Conservation (phyloP, 2,797 vertebrate species). For the Odontamblyopus lacepedii region DNA sequence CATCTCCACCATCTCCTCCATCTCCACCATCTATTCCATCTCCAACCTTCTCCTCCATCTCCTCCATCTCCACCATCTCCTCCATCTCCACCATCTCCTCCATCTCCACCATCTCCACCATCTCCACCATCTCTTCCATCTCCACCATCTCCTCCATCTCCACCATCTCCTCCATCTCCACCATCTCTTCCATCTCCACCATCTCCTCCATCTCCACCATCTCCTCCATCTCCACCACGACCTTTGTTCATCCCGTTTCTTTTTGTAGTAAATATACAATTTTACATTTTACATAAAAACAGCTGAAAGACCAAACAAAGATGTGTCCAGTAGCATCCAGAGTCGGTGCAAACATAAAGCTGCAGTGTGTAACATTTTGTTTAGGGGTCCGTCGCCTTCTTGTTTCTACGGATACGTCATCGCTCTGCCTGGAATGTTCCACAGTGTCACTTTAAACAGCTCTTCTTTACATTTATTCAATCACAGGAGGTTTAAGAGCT, state of each 20-base stretch:
- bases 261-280: constrained; percentile 2
- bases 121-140: no score
- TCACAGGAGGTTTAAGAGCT: no score
- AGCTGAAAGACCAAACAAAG: not conserved
- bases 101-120: not conserved
- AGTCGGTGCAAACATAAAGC: not conserved
- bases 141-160: not conserved
- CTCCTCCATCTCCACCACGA: not conserved
- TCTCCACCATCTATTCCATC: not conserved
- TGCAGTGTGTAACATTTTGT: no score
- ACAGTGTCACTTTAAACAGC: no score
- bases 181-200: not conserved
- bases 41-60: no score
- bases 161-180: not conserved
- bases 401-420: no score
- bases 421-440: no score
- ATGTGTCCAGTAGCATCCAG: not conserved
- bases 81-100: not conserved
- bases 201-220: not conserved
- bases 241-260: not conserved
- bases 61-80: not conserved
- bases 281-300: not conserved
- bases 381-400: no score
- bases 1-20: not conserved
- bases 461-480: no score